Base-by-base conservation (phyloP, 1,140 invertebrate genomes). In the Zaprionus davidi region DNA sequence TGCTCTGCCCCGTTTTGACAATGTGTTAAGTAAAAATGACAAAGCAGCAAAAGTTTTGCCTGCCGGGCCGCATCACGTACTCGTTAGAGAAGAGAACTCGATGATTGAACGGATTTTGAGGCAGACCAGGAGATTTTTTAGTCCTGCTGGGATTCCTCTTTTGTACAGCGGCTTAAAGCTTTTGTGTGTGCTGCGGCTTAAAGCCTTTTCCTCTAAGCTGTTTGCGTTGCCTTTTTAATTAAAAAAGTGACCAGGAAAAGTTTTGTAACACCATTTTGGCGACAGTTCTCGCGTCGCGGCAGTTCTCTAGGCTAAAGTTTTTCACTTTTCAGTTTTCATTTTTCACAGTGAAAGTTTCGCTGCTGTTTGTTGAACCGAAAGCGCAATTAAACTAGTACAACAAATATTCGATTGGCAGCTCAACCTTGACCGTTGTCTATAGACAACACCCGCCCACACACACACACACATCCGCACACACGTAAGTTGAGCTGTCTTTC, bases 21-120 rank as follows among this genome's bases (percentile, higher is more conserved):
- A 85, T 86, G 78, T 85, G 82, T 81, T 81, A 81, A 85, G 78
- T 81, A 79, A 75, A 81, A 81, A 85, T 84, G 82, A 84, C 82
- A 85, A 72, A 77, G 71, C 71, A 73, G 67, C 64, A 58, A 82
- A 77, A 86, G 57, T 72, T 82, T 82, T 49, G 34, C 41, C 51
- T 64, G 65, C 28, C 13, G 46, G 59, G 36, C 46, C 9, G 46
- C 46, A 49, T 49, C 68, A 64, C 69, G 60, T 34, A 72, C 71
- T 72, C 41, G 53, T 73, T 73, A 73, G 34, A 28, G 9, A 11
- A 20, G 20, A 20, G 26, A 36, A 31, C n/a, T 24, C 63, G 51
- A 70, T 85, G 82, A 85, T 85, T 85, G 82, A 85, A 85, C 75
- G 82, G 46, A 62, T 75, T 87, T 78, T 46, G 20, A 46, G 63